A percentile compares a stretch with the other conserved stretches of the same genome.
Conservation (phyloP, 2,888 invertebrate species). For the Drosophila histrio region DNA sequence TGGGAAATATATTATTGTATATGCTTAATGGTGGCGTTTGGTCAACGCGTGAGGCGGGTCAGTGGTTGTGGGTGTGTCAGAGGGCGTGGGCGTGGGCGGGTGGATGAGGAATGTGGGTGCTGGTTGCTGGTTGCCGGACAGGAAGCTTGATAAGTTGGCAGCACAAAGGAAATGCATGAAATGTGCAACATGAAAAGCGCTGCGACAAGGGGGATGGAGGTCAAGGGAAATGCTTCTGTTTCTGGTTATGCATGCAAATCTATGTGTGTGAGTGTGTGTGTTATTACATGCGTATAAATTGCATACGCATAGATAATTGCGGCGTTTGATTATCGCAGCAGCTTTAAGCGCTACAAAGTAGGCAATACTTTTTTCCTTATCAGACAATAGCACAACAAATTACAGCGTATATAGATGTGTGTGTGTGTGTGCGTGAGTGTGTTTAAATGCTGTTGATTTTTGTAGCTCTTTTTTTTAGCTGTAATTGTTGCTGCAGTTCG, state of each 20-base stretch:
- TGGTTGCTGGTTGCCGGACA: conserved; percentile 58
- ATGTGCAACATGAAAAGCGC: conserved; percentile 64
- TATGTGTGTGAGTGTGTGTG: conserved; percentile 7
- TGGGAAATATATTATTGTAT: conserved; percentile 70
- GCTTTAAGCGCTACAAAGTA: conserved; percentile 66
- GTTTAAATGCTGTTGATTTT: conserved; percentile 5
- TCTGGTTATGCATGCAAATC: conserved; percentile 55
- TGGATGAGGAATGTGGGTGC: conserved; percentile 14
- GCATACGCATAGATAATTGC: conserved; percentile 68
- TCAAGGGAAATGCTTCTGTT: conserved; percentile 42
- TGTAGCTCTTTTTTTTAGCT: conserved; percentile 14
- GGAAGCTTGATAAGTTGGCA: conserved; percentile 77
- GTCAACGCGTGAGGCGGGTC: conserved; percentile 23
- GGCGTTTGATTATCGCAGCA: conserved; percentile 56
- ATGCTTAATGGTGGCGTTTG: conserved; percentile 72
- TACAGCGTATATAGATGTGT: neutral
- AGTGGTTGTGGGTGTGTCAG: conserved; percentile 31
- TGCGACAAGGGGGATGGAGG: neutral
- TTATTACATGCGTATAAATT: conserved; percentile 48
- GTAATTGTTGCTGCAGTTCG: conserved; percentile 44
- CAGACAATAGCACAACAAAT: conserved; percentile 33
- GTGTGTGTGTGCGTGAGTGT: conserved; percentile 1
- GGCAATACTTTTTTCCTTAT: conserved; percentile 56
- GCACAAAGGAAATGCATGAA: conserved; percentile 78
- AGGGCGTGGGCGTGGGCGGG: conserved; percentile 3